phyloP scores from a whole-genome alignment of 1,140 invertebrate species.

The Drosophila arizonae region DNA sequence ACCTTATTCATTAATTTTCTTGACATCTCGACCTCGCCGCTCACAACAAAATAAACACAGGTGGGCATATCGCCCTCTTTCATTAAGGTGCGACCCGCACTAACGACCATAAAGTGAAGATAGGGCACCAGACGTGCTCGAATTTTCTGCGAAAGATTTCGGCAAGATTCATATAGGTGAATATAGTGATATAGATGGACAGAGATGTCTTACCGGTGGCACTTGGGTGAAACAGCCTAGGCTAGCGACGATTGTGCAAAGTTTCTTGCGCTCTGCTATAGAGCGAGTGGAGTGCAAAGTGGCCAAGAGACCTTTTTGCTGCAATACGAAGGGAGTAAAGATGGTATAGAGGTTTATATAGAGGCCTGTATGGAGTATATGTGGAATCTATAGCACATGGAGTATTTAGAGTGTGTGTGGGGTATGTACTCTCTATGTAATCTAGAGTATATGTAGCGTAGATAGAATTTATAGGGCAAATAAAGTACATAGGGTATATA shows the following conservation, averaged over 20 bases:
- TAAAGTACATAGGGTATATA: too few relatives aligned
- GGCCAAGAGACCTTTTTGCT: constrained; percentile 65
- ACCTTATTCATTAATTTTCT: constrained; percentile 48
- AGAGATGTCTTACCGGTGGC: constrained; percentile 50
- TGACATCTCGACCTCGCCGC: constrained; percentile 67
- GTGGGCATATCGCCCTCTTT: constrained; percentile 55
- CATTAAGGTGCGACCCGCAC: constrained; percentile 53
- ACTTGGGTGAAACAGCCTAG: constrained; percentile 59
- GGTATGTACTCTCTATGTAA: too few relatives aligned
- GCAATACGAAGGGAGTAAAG: not conserved
- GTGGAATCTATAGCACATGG: too few relatives aligned
- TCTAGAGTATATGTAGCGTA: not conserved
- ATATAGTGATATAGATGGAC: not conserved
- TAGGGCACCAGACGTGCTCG: constrained; percentile 61
- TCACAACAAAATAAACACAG: constrained; percentile 65
- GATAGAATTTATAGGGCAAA: not conserved
- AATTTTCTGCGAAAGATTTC: constrained; percentile 51
- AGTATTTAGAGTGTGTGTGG: too few relatives aligned
- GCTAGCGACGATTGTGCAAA: constrained; percentile 52
- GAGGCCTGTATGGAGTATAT: too few relatives aligned
- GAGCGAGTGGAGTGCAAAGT: constrained; percentile 40
- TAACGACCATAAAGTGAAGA: constrained; percentile 51
- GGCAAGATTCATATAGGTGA: too few relatives aligned
- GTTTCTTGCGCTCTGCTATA: constrained; percentile 58
- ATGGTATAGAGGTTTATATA: not conserved